phyloP scores from a whole-genome alignment of 2,797 vertebrate genomes.

The Coranthus polyacanthus region DNA sequence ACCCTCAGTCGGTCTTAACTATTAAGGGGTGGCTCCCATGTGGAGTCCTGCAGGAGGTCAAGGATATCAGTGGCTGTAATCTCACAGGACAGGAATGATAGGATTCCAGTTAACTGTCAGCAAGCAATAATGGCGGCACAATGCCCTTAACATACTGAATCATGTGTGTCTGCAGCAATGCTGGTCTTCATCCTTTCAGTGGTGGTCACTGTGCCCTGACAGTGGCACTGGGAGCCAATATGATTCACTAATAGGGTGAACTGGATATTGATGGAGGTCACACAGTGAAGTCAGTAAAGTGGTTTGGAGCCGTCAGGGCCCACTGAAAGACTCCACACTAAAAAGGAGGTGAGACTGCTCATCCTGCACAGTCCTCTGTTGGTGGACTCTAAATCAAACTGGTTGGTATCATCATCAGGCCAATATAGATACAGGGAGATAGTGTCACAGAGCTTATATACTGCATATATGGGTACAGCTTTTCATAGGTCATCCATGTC shows the following conservation, averaged over 20 bases:
- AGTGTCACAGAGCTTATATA: slow-evolving; percentile 9
- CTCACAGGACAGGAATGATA: slow-evolving; percentile 48
- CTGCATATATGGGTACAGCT: not conserved
- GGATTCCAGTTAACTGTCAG: slow-evolving; percentile 55
- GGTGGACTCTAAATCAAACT: slow-evolving; percentile 20
- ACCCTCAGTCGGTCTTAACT: slow-evolving; percentile 37
- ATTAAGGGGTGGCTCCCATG: slow-evolving; percentile 33
- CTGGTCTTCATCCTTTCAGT: slow-evolving; percentile 20
- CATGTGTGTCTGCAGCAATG: slow-evolving; percentile 13
- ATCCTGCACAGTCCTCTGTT: not conserved
- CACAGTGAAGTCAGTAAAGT: slow-evolving; percentile 12
- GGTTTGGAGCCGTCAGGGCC: slow-evolving; percentile 19
- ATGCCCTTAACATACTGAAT: slow-evolving; percentile 33
- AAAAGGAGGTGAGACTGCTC: slow-evolving; percentile 5
- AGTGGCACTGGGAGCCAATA: not conserved
- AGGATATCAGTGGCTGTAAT: slow-evolving; percentile 55
- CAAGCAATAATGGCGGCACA: slow-evolving; percentile 23
- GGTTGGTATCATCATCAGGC: not conserved
- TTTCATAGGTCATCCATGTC: slow-evolving; percentile 8
- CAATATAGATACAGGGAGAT: slow-evolving; percentile 4
- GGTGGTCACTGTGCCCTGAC: slow-evolving; percentile 31
- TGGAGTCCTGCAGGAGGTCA: slow-evolving; percentile 46
- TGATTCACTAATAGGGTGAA: slow-evolving; percentile 44
- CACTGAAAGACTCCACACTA: not conserved
- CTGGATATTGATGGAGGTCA: slow-evolving; percentile 54